Percentiles rank a stretch among this genome's conserved stretches.
phyloP scores from a whole-genome alignment of 2,888 invertebrate genomes.

The Aspidiotus rigidus region DNA sequence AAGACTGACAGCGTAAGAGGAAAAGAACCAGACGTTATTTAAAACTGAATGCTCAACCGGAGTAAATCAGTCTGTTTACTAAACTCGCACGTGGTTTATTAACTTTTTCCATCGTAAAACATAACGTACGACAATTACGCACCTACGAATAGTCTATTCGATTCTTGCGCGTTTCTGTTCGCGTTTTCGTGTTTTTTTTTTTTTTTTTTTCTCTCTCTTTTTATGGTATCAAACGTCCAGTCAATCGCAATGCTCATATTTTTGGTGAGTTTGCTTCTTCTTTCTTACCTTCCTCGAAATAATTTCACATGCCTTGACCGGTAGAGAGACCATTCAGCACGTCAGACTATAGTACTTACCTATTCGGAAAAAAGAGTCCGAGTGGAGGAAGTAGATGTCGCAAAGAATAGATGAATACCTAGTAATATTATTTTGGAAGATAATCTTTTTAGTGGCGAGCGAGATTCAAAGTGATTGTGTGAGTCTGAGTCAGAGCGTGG shows the following conservation, averaged over 20 bases:
- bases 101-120: background rate
- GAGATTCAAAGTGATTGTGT: too few relatives aligned
- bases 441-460: too few relatives aligned
- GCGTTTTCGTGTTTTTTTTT: conserved; percentile 19
- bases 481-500: too few relatives aligned
- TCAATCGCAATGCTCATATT: conserved; percentile 12
- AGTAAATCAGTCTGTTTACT: conserved; percentile 30
- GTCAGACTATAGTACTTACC: too few relatives aligned
- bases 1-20: background rate
- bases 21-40: conserved; percentile 30
- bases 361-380: too few relatives aligned
- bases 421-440: too few relatives aligned
- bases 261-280: conserved; percentile 13
- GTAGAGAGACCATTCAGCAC: too few relatives aligned
- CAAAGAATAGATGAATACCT: too few relatives aligned
- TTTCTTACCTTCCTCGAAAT: background rate
- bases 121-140: background rate
- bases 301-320: background rate
- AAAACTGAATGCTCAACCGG: conserved; percentile 27
- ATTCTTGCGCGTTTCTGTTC: conserved; percentile 12
- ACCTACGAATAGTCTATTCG: background rate
- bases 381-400: too few relatives aligned
- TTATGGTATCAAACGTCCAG: too few relatives aligned
- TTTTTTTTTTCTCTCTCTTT: background rate
- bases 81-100: conserved; percentile 14